Percentiles rank a stretch among this genome's conserved stretches.
phyloP scores from a whole-genome alignment of 2,888 invertebrate species.

The Nomada fucata region DNA sequence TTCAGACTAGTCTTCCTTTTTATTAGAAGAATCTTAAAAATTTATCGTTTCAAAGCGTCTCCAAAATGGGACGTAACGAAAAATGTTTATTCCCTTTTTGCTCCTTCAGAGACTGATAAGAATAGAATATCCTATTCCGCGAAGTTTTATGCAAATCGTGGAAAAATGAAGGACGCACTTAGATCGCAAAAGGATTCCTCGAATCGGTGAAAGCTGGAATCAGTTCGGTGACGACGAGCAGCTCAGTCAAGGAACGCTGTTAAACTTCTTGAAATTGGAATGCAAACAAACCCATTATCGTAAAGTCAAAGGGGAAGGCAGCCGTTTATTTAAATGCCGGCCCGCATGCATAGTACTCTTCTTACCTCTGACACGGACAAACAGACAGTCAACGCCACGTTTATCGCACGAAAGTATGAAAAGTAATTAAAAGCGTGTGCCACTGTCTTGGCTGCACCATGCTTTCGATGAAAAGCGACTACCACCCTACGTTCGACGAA shows the following conservation, averaged over 20 bases:
- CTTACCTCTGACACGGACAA: conserved; percentile 63
- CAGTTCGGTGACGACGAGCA: neutral
- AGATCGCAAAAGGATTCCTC: neutral
- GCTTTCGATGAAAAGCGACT: conserved; percentile 29
- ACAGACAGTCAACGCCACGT: conserved; percentile 76
- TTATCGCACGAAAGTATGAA: conserved; percentile 79
- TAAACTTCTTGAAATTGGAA: conserved; percentile 80
- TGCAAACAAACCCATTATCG: conserved; percentile 82
- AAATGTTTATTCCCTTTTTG: too few relatives aligned
- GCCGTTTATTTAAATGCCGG: conserved; percentile 78
- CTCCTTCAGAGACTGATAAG: too few relatives aligned
- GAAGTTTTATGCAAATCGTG: too few relatives aligned
- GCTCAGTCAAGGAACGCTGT: conserved; percentile 68
- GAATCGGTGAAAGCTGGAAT: conserved; percentile 20
- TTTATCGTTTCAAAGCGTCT: too few relatives aligned
- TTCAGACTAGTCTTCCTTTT: too few relatives aligned
- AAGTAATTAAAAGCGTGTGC: conserved; percentile 80
- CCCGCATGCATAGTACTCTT: conserved; percentile 66
- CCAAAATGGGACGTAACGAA: too few relatives aligned
- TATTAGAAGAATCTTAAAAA: too few relatives aligned
- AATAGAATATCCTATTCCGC: too few relatives aligned
- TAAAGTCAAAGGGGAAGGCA: conserved; percentile 80
- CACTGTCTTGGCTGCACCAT: conserved; percentile 32
- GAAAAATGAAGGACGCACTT: too few relatives aligned
- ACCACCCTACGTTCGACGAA: neutral